These are phyloP conservation scores for Pao palembangensis DNA, from an alignment of 2,113 vertebrate species.

Conservation along the genomic window DNA sequence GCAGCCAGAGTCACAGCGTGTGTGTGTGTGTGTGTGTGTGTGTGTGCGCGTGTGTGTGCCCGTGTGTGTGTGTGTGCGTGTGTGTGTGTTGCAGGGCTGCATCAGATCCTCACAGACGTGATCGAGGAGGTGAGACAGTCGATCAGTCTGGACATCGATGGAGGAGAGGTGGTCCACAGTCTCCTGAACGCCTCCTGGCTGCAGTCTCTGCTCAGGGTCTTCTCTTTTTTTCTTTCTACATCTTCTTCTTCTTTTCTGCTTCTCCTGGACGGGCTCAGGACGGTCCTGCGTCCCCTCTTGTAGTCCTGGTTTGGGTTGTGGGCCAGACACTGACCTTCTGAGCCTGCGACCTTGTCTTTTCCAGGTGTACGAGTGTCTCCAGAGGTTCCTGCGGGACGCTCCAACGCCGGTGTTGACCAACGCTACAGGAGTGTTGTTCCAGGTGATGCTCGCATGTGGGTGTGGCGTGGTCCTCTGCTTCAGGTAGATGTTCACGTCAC, in stretches of 20 bases:
- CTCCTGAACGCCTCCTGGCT: conserved; percentile 87
- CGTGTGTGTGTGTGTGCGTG: conserved; percentile 2
- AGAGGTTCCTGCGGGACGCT: conserved; percentile 72
- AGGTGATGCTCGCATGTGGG: conserved; percentile 69
- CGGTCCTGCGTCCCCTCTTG: no score
- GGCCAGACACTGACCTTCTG: no score
- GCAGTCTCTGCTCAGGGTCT: conserved; percentile 88
- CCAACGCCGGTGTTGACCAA: conserved; percentile 72
- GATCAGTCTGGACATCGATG: conserved; percentile 78
- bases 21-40: conserved; percentile 9
- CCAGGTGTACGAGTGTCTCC: conserved; percentile 89
- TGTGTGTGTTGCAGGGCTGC: conserved; percentile 71
- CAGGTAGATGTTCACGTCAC: no score
- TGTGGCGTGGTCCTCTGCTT: background rate
- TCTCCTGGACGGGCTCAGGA: background rate
- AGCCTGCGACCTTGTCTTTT: background rate
- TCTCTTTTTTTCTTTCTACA: background rate
- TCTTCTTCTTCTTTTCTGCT: background rate
- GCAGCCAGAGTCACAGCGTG: background rate
- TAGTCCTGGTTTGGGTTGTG: no score
- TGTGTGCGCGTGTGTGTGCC: conserved; percentile 4
- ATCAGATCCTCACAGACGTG: conserved; percentile 81
- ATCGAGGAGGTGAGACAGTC: conserved; percentile 82
- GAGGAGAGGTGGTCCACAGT: conserved; percentile 78
- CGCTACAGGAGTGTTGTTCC: conserved; percentile 73